Evolutionary conservation across 2,888 invertebrate genomes (phyloP).

Genomic region (Campoplex capitator): DNA sequence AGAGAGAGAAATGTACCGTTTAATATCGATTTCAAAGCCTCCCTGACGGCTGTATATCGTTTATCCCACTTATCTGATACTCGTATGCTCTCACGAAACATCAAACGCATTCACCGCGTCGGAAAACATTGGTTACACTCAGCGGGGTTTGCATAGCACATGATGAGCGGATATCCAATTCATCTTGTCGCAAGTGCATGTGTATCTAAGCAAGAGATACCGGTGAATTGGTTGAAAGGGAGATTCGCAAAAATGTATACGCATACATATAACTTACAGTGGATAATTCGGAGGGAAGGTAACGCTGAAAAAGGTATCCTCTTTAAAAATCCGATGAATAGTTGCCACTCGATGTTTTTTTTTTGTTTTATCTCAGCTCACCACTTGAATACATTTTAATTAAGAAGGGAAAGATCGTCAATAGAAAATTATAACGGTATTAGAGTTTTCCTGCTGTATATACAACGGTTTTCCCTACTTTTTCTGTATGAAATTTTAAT

Average conservation of each 20-base stretch:
- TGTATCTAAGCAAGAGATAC: constrained; percentile 14
- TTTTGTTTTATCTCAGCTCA: neutral
- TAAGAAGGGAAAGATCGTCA: neutral
- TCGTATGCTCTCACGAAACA: constrained; percentile 50
- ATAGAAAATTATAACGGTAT: neutral
- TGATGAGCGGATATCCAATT: constrained; percentile 15
- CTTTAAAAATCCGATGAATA: neutral
- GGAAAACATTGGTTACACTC: constrained; percentile 51
- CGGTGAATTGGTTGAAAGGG: neutral
- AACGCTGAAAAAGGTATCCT: neutral
- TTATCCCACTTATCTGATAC: constrained; percentile 32
- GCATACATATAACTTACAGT: neutral
- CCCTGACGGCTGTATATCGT: constrained; percentile 11
- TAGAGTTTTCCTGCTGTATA: neutral
- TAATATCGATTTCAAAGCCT: constrained; percentile 64
- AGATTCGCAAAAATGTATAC: neutral
- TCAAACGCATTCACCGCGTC: constrained; percentile 55
- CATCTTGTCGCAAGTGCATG: constrained; percentile 8
- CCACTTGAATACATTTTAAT: neutral
- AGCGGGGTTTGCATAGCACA: constrained; percentile 32
- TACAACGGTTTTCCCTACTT: neutral
- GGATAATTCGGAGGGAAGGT: neutral
- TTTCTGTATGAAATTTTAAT: neutral
- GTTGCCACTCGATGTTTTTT: neutral
- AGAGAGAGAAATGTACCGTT: constrained; percentile 48